Percentiles rank a stretch among this genome's conserved stretches.
Evolutionary conservation across 1,140 invertebrate genomes (phyloP).

Genomic region (Nasonia giraulti): DNA sequence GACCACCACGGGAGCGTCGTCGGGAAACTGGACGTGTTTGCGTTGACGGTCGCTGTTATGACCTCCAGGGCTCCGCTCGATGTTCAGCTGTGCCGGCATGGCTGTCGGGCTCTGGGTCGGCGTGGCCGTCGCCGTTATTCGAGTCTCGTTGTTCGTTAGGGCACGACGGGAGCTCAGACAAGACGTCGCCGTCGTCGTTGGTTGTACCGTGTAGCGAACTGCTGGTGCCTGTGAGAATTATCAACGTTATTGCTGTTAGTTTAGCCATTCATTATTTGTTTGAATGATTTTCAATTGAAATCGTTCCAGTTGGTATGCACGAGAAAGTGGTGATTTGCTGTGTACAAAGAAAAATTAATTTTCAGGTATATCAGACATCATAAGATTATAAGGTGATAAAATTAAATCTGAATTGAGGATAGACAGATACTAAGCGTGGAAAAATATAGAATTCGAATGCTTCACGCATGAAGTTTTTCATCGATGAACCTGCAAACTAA

Average conservation of each 20-base stretch:
- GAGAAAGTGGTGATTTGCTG: background rate
- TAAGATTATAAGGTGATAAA: background rate
- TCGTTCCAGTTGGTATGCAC: background rate
- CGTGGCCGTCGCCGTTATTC: conserved; percentile 58
- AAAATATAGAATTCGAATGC: background rate
- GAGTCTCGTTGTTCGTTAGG: conserved; percentile 66
- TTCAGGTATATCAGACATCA: background rate
- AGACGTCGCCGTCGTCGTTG: conserved; percentile 66
- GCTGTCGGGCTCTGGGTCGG: conserved; percentile 67
- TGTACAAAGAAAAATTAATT: background rate
- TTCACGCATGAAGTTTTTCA: conserved; percentile 22
- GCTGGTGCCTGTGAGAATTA: conserved; percentile 60
- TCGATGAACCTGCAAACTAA: conserved; percentile 15
- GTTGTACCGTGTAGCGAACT: conserved; percentile 62
- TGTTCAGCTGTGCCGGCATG: conserved; percentile 52
- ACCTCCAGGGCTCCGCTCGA: conserved; percentile 58
- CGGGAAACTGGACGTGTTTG: conserved; percentile 72
- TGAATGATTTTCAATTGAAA: background rate
- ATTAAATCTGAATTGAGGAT: background rate
- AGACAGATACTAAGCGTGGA: too few relatives aligned
- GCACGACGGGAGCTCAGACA: conserved; percentile 61
- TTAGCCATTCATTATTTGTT: background rate
- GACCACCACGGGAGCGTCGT: conserved; percentile 40
- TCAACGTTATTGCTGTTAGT: background rate
- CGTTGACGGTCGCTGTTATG: conserved; percentile 49